Conservation (phyloP, 92 coral and sea anemone genomes). For the Virgularia gustaviana region DNA sequence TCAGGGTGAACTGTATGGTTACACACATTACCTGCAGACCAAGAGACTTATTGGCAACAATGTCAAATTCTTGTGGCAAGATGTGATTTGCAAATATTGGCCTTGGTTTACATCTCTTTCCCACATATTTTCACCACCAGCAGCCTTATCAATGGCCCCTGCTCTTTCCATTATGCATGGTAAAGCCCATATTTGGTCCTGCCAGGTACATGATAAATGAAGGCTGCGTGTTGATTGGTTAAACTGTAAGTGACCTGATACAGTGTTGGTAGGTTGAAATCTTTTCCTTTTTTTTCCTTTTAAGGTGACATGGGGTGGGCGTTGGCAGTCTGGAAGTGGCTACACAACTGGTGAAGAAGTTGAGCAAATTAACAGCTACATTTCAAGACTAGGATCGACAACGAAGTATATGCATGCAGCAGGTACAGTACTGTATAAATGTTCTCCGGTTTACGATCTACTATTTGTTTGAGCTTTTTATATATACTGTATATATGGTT, state of each 20-base stretch:
- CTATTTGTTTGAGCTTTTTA: too few relatives aligned
- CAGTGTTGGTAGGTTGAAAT: not conserved
- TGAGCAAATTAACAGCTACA: slow-evolving; percentile 24
- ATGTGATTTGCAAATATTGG: slow-evolving; percentile 69
- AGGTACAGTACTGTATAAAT: not conserved
- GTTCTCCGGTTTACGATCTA: too few relatives aligned
- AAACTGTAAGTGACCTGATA: too few relatives aligned
- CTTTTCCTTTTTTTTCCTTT: not conserved
- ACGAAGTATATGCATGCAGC: slow-evolving; percentile 24
- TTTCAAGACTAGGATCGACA: slow-evolving; percentile 20
- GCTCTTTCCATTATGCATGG: slow-evolving; percentile 66
- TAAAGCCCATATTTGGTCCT: slow-evolving; percentile 74
- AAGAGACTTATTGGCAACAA: slow-evolving; percentile 37
- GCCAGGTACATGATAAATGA: slow-evolving; percentile 60
- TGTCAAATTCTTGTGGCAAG: slow-evolving; percentile 63
- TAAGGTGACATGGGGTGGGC: slow-evolving; percentile 29
- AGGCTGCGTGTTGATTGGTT: too few relatives aligned
- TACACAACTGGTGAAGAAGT: slow-evolving; percentile 26
- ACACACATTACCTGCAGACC: slow-evolving; percentile 60
- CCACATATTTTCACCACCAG: slow-evolving; percentile 29
- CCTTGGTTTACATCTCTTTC: slow-evolving; percentile 55
- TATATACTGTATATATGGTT: too few relatives aligned
- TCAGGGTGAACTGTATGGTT: slow-evolving; percentile 64
- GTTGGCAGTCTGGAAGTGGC: slow-evolving; percentile 24
- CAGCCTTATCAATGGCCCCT: slow-evolving; percentile 58